Evolutionary conservation across 1,140 invertebrate genomes (phyloP).

Genomic region (Odontomachus brunneus): DNA sequence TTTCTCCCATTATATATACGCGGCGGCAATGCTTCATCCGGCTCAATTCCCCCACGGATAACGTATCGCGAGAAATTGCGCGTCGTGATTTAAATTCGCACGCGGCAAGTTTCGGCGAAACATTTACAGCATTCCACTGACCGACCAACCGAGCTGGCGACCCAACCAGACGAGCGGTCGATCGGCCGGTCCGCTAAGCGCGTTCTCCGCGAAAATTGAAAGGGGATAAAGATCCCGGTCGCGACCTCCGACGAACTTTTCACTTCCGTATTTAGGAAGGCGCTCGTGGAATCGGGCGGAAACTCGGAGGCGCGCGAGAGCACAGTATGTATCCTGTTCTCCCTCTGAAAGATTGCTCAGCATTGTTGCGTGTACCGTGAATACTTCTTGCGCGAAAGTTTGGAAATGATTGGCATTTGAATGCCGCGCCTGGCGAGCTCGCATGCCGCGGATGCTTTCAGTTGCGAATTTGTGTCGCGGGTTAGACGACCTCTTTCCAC

Average conservation of each 20-base stretch:
- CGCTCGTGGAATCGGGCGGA: background rate
- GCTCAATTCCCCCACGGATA: conserved; percentile 39
- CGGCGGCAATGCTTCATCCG: conserved; percentile 33
- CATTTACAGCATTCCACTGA: background rate
- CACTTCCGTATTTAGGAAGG: background rate
- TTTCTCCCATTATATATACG: conserved; percentile 13
- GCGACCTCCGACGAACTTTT: background rate
- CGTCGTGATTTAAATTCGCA: conserved; percentile 45
- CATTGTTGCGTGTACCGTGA: conserved; percentile 24
- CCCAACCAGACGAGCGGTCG: background rate
- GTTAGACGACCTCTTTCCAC: conserved; percentile 20
- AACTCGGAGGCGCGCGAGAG: background rate
- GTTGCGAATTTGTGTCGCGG: conserved; percentile 5
- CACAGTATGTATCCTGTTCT: background rate
- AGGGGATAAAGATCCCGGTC: background rate
- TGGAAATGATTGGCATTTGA: conserved; percentile 33
- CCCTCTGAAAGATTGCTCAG: conserved; percentile 23
- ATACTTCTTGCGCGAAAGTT: conserved; percentile 33
- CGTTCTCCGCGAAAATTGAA: conserved; percentile 22
- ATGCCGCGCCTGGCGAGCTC: background rate
- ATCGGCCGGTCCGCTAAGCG: background rate
- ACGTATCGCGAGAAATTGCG: conserved; percentile 55
- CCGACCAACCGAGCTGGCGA: no score
- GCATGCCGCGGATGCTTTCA: conserved; percentile 24
- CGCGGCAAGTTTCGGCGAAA: conserved; percentile 36